phyloP scores from a whole-genome alignment of 2,888 invertebrate genomes.

The Thymelicus sylvestris region DNA sequence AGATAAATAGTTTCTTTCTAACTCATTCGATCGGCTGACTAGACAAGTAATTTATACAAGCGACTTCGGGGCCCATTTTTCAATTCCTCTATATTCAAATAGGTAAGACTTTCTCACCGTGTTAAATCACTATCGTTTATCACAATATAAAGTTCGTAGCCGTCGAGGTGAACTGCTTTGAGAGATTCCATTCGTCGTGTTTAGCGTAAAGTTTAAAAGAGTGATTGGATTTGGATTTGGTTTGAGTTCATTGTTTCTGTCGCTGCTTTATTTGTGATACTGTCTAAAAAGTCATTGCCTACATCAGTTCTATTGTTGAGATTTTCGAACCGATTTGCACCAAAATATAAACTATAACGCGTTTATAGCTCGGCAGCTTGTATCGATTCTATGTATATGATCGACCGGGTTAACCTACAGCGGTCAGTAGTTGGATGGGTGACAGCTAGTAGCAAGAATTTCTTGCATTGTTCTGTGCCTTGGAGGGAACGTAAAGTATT shows the following conservation, averaged over 20 bases:
- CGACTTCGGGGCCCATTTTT: constrained; percentile 4
- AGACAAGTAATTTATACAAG: constrained; percentile 12
- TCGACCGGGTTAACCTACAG: too few species aligned
- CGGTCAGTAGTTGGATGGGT: too few species aligned
- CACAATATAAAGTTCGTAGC: constrained; percentile 11
- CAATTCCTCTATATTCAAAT: constrained; percentile 12
- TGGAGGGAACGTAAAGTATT: too few species aligned
- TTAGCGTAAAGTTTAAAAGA: not conserved
- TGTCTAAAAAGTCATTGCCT: not conserved
- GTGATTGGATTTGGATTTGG: constrained; percentile 3
- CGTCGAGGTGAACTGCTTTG: constrained; percentile 8
- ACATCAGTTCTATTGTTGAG: too few species aligned
- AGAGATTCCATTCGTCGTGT: constrained; percentile 3
- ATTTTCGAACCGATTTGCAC: too few species aligned
- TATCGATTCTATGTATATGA: too few species aligned
- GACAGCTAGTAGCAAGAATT: too few species aligned
- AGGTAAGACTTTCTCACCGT: not conserved
- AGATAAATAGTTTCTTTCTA: constrained; percentile 12
- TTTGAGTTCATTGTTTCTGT: not conserved
- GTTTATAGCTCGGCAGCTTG: too few species aligned
- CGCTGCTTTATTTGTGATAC: not conserved
- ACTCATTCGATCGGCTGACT: constrained; percentile 8
- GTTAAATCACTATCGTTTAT: constrained; percentile 9
- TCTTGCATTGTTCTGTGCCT: too few species aligned
- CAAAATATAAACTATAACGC: too few species aligned